Percentiles rank a stretch among this genome's conserved stretches.
phyloP scores from a whole-genome alignment of 2,113 vertebrate genomes.

The Crotalus helleri region DNA sequence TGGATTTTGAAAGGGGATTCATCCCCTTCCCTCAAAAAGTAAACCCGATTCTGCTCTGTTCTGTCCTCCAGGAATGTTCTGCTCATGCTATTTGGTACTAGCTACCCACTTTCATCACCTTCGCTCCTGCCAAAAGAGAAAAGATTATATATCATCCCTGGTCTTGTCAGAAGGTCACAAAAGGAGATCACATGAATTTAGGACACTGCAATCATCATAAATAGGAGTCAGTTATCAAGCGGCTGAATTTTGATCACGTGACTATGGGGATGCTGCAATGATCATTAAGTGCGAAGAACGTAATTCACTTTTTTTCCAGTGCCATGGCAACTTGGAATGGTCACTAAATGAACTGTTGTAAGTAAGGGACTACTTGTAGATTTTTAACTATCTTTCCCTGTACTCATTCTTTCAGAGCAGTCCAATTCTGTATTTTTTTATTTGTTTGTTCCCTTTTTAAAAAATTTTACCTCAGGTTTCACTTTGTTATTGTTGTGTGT shows the following conservation, averaged over 20 bases:
- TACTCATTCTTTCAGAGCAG: background rate
- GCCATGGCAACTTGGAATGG: background rate
- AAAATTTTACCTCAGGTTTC: background rate
- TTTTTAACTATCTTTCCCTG: background rate
- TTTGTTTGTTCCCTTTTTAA: background rate
- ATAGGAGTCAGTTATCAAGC: background rate
- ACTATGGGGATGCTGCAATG: background rate
- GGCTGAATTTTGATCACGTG: background rate
- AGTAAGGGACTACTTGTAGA: background rate
- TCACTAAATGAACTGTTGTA: background rate
- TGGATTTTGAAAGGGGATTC: background rate
- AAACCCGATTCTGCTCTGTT: background rate
- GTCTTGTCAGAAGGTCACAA: background rate
- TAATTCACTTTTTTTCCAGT: background rate
- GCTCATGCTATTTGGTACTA: background rate
- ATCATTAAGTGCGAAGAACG: background rate
- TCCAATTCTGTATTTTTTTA: background rate
- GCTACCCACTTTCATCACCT: background rate
- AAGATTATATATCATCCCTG: background rate
- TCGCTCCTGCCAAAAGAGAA: background rate
- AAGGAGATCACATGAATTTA: no score
- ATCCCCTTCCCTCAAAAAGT: background rate
- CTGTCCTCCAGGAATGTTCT: background rate
- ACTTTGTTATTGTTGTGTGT: background rate
- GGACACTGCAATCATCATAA: no score